Evolutionary conservation across 2,888 invertebrate genomes (phyloP).

Genomic region (Mesopsocus fuscifrons): DNA sequence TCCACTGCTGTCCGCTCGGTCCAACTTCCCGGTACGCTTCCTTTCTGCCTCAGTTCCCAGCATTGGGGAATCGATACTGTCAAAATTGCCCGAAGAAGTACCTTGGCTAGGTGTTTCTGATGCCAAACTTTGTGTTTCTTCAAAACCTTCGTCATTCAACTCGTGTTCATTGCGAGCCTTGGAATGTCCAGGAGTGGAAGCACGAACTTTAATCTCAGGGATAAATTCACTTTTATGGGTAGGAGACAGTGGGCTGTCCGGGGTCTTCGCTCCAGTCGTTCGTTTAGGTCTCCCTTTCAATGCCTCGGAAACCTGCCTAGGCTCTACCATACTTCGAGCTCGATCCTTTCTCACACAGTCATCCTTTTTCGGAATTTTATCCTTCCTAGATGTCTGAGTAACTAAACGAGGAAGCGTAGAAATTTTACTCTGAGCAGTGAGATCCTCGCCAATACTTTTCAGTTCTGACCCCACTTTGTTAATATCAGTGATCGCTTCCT

Average conservation of each 20-base stretch:
- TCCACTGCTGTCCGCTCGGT: conserved; percentile 28
- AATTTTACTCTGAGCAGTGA: conserved; percentile 18
- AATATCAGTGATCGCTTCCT: conserved; percentile 25
- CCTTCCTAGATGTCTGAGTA: conserved; percentile 12
- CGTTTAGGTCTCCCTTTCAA: conserved; percentile 19
- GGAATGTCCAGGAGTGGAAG: conserved; percentile 23
- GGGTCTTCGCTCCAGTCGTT: conserved; percentile 4
- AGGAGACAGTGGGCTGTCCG: conserved; percentile 10
- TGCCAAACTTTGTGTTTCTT: conserved; percentile 73
- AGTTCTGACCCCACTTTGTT: conserved; percentile 25
- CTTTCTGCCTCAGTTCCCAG: conserved; percentile 17
- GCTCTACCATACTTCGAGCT: conserved; percentile 27
- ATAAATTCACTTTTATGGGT: conserved; percentile 21
- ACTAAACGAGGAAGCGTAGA: conserved; percentile 22
- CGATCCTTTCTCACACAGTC: conserved; percentile 20
- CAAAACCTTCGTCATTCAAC: conserved; percentile 74
- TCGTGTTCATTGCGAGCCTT: conserved; percentile 37
- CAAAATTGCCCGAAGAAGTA: conserved; percentile 53
- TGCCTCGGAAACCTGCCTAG: conserved; percentile 23
- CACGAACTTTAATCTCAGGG: conserved; percentile 31
- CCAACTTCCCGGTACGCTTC: conserved; percentile 24
- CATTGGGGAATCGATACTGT: conserved; percentile 31
- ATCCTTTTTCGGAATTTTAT: background rate
- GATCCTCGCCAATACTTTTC: conserved; percentile 22
- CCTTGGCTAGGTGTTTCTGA: conserved; percentile 75